These are phyloP conservation scores for Avahi laniger DNA, from an alignment of 2,797 vertebrate species.

Conservation along the genomic window DNA sequence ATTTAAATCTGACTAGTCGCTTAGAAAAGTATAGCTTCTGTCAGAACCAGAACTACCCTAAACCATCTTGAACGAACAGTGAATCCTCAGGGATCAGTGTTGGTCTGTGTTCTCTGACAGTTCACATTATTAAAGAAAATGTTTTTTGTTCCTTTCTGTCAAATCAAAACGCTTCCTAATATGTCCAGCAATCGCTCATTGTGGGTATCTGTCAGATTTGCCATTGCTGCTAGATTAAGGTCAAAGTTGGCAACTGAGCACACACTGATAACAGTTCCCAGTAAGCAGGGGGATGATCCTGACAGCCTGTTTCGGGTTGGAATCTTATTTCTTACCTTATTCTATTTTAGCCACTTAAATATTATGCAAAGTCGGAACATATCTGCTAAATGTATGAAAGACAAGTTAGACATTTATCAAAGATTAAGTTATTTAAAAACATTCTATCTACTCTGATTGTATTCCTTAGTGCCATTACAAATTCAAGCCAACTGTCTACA, in stretches of 20 bases:
- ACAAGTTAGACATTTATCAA: slow-evolving; percentile 58
- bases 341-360: slow-evolving; percentile 50
- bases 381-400: slow-evolving; percentile 14
- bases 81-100: slow-evolving; percentile 42
- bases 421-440: slow-evolving; percentile 61
- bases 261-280: not conserved
- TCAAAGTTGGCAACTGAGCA: slow-evolving; percentile 68
- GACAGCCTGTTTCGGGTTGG: not conserved
- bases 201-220: slow-evolving; percentile 51
- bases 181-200: slow-evolving; percentile 59
- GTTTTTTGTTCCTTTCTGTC: slow-evolving; percentile 31
- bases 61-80: slow-evolving; percentile 38
- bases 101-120: slow-evolving; percentile 65
- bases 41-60: not conserved
- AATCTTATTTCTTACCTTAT: slow-evolving; percentile 47
- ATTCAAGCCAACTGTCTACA: slow-evolving; percentile 52
- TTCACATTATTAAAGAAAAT: slow-evolving; percentile 77
- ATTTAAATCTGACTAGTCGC: not conserved
- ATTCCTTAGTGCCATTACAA: not conserved
- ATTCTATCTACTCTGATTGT: not conserved
- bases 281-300: slow-evolving; percentile 4
- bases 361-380: not conserved
- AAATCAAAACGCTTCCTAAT: slow-evolving; percentile 69
- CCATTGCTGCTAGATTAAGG: slow-evolving; percentile 46
- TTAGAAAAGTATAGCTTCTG: slow-evolving; percentile 43